Conservation (phyloP, 2,113 vertebrate species). For the Austrofundulus limnaeus region DNA sequence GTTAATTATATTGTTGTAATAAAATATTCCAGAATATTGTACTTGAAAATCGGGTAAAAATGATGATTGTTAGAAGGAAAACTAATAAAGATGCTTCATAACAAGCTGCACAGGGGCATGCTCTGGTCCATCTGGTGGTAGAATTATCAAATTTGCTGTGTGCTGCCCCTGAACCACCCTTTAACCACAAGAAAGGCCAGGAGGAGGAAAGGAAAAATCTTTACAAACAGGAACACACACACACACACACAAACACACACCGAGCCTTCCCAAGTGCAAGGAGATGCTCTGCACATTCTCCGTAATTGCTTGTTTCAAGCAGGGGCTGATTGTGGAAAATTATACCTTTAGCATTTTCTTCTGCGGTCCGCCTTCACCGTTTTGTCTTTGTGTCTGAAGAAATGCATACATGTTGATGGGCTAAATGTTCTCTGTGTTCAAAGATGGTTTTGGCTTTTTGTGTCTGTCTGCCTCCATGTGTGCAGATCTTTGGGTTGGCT, state of each 20-base stretch:
- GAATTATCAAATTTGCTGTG: constrained; percentile 94
- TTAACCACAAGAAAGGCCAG: constrained; percentile 79
- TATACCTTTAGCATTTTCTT: constrained; percentile 74
- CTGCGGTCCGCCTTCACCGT: constrained; percentile 32
- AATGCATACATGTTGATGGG: constrained; percentile 39
- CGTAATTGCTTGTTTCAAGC: constrained; percentile 94
- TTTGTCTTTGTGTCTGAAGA: constrained; percentile 48
- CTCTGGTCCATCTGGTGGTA: constrained; percentile 87
- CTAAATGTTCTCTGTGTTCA: constrained; percentile 20
- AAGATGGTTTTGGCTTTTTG: constrained; percentile 1
- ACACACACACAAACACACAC: constrained; percentile 58
- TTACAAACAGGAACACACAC: constrained; percentile 52
- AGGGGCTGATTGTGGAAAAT: constrained; percentile 95
- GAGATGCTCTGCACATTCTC: constrained; percentile 83
- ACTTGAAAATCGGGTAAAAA: too few species aligned
- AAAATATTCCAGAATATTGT: not conserved
- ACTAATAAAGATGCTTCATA: constrained; percentile 2
- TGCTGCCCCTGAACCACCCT: constrained; percentile 88
- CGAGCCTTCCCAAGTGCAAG: constrained; percentile 61
- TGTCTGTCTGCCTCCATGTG: constrained; percentile 1
- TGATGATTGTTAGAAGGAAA: not conserved
- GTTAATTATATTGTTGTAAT: not conserved
- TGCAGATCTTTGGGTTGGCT: not conserved
- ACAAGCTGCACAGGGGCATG: constrained; percentile 61
- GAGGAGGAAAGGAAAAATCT: constrained; percentile 59